Evolutionary conservation across 2,888 invertebrate species (phyloP).

Genomic region (Dolichopus griseipennis): DNA sequence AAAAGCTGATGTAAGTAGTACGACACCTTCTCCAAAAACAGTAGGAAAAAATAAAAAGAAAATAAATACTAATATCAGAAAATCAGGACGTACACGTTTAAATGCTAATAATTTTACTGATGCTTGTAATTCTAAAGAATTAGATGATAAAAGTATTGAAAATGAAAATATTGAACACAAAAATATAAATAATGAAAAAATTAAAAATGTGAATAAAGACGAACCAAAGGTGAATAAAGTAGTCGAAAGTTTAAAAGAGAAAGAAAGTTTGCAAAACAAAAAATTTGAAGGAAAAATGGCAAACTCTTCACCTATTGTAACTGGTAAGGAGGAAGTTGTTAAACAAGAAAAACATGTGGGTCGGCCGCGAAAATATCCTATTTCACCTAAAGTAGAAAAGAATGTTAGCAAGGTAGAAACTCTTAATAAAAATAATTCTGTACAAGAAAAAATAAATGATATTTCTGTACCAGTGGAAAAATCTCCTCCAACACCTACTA

Average conservation of each 20-base stretch:
- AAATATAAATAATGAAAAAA: slow-evolving; percentile 15
- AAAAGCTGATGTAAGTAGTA: background rate
- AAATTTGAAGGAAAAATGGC: slow-evolving; percentile 13
- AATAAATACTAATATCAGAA: background rate
- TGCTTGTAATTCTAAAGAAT: slow-evolving; percentile 15
- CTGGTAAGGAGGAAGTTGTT: slow-evolving; percentile 17
- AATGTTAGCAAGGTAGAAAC: slow-evolving; percentile 16
- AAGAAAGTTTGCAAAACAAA: slow-evolving; percentile 23
- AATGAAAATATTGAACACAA: slow-evolving; percentile 21
- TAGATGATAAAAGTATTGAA: slow-evolving; percentile 11
- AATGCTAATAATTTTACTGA: slow-evolving; percentile 52
- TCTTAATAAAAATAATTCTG: slow-evolving; percentile 10
- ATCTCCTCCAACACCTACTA: background rate
- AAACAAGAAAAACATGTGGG: background rate
- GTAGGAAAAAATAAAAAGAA: background rate
- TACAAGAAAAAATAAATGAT: background rate
- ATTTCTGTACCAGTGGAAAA: background rate
- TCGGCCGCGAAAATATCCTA: slow-evolving; percentile 12
- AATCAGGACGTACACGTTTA: slow-evolving; percentile 58
- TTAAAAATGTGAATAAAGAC: slow-evolving; percentile 16
- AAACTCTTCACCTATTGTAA: background rate
- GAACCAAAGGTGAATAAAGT: slow-evolving; percentile 19
- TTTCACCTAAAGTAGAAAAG: slow-evolving; percentile 15
- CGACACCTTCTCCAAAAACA: background rate
- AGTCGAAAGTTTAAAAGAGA: slow-evolving; percentile 20